Percentiles rank a stretch among this genome's conserved stretches.
Conservation (phyloP, 1,140 invertebrate genomes). For the Danaus plexippus region DNA sequence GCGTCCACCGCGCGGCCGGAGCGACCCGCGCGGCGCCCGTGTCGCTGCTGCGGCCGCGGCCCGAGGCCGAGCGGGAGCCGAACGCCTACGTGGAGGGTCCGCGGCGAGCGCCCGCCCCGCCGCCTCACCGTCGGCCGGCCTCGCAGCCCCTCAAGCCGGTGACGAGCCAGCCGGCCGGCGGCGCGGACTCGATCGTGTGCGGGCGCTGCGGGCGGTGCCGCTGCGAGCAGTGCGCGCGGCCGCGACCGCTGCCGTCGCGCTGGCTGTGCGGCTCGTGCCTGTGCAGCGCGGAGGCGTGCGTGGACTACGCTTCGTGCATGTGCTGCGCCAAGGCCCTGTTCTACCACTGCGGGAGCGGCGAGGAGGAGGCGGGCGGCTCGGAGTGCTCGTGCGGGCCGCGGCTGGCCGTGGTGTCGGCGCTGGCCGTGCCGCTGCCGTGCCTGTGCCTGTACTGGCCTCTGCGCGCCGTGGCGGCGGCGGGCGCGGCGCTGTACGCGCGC, state of each 20-base stretch:
- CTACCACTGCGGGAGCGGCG: slow-evolving; percentile 89
- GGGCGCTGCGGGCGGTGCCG: slow-evolving; percentile 87
- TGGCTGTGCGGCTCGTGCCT: slow-evolving; percentile 92
- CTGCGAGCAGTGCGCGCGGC: slow-evolving; percentile 89
- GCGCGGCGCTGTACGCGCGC: slow-evolving; percentile 86
- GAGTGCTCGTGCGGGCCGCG: slow-evolving; percentile 74
- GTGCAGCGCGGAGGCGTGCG: slow-evolving; percentile 86
- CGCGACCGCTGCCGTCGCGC: slow-evolving; percentile 84
- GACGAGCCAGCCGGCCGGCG: slow-evolving; percentile 62
- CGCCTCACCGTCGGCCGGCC: slow-evolving; percentile 72
- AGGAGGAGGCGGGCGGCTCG: slow-evolving; percentile 80
- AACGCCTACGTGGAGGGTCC: slow-evolving; percentile 92
- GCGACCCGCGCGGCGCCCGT: slow-evolving; percentile 66
- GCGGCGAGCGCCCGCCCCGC: slow-evolving; percentile 47
- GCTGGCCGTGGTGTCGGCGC: slow-evolving; percentile 87
- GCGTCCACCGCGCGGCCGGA: slow-evolving; percentile 71
- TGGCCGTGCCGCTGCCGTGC: slow-evolving; percentile 88
- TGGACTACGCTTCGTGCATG: slow-evolving; percentile 92
- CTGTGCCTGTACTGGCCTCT: slow-evolving; percentile 94
- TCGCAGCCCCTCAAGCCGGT: slow-evolving; percentile 61
- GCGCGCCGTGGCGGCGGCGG: slow-evolving; percentile 82
- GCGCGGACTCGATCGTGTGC: slow-evolving; percentile 83
- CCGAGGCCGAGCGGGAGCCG: slow-evolving; percentile 81
- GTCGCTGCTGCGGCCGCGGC: slow-evolving; percentile 81
- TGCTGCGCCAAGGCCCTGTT: slow-evolving; percentile 94